A percentile compares a stretch with the other conserved stretches of the same genome.
These are phyloP conservation scores for Listrodromus nycthemerus DNA, from an alignment of 2,888 invertebrate species.

Conservation along the genomic window DNA sequence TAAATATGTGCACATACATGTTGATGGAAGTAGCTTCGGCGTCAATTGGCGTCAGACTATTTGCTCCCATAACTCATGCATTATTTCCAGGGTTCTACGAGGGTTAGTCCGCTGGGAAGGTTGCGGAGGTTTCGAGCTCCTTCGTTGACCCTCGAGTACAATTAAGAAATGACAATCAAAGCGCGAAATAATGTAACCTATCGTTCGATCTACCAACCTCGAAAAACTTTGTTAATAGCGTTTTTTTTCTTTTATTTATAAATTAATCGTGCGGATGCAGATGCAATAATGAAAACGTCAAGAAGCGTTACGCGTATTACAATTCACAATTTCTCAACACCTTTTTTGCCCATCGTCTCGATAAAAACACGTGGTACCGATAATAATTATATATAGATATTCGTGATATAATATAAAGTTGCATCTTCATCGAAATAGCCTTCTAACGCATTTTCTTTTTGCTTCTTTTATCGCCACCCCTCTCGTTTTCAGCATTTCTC, in stretches of 20 bases:
- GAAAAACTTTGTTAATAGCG: slow-evolving; percentile 75
- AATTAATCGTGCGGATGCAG: slow-evolving; percentile 85
- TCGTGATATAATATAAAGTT: slow-evolving; percentile 81
- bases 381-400: slow-evolving; percentile 79
- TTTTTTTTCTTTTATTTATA: slow-evolving; percentile 80
- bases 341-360: slow-evolving; percentile 73
- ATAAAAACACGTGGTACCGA: slow-evolving; percentile 81
- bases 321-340: slow-evolving; percentile 82
- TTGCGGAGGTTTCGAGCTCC: not conserved
- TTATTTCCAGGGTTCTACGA: not conserved
- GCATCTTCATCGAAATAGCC: slow-evolving; percentile 76
- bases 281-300: slow-evolving; percentile 85
- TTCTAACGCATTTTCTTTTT: slow-evolving; percentile 62
- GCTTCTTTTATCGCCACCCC: slow-evolving; percentile 8
- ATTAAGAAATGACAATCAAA: not conserved
- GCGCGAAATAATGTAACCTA: not conserved
- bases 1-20: not conserved
- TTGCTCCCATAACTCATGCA: not conserved
- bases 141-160: not conserved
- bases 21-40: slow-evolving; percentile 2
- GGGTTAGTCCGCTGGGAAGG: not conserved
- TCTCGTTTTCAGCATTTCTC: slow-evolving; percentile 56
- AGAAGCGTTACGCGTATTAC: slow-evolving; percentile 84
- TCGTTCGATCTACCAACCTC: slow-evolving; percentile 39
- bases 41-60: slow-evolving; percentile 5